Base-by-base conservation (phyloP, 2,888 invertebrate genomes). In the Volucella zonaria region DNA sequence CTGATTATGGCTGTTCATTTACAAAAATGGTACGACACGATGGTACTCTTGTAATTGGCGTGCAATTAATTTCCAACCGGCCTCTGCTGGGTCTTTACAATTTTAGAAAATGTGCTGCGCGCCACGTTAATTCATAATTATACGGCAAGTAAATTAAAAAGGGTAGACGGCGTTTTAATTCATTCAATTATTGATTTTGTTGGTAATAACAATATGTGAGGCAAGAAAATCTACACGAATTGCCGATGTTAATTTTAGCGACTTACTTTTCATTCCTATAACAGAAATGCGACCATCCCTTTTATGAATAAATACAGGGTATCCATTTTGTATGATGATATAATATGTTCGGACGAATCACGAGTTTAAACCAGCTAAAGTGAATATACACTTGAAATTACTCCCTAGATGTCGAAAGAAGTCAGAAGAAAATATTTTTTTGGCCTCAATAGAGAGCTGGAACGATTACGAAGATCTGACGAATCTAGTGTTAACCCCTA, bases 61-160 rank as follows among this genome's bases (percentile, higher is more conserved):
- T 75, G 51, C 51, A 62, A 70, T 61, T 77, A 59, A 59, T 76
- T 67, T 59, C 59, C 43, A 59, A 59, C 59, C 67, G 31, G 38
- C 66, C 67, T 4, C 31, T 31, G 31, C 4, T 31, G 31, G 61
- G 51, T 18, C 52, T 51, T 59, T 45, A 40, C 45, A 67, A 40
- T 73, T 59, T 67, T 59, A 43, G 51, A 76, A 59, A 59, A 51
- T 51, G 15, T 51, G 51, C 8, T 15, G 54, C 56, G 14, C 51
- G 15, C 64, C 64, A 51, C 4, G 40, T 15, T 54, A 6, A 45
- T 56, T 68, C 54, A 56, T 56, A 68, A 56, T 38, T 45, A 68
- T 68, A 45, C 56, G 52, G 43, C 38, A 31, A 31, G 54, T 38
- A 38, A 56, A 56, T 67, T 54, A 31, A 45, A 54, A 56, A 43